Base-by-base conservation (phyloP, 2,888 invertebrate species). In the Nipponacmea schrenckii region DNA sequence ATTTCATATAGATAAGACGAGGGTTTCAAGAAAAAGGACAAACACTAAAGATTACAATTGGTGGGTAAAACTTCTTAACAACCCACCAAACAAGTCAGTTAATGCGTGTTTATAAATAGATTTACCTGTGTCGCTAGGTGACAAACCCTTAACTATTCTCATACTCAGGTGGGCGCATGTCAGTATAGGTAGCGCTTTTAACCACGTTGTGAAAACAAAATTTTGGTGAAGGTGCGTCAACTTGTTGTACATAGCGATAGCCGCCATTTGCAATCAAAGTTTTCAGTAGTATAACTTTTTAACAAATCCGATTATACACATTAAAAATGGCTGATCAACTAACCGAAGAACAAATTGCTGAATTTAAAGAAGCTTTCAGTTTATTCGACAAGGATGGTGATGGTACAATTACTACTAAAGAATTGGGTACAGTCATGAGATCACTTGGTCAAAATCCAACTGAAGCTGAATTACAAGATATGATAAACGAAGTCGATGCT, bases 281-380 rank as follows among this genome's bases (percentile, higher is more conserved):
- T 7, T 39, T 39, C 39, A 39, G 10, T 7, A 7, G 39, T 39
- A 39, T 10, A 39, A 39, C 39, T 10, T 39, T 7, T 39, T 5
- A 8, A 39, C 39, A 39, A 39, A 39, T 39, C 10, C 10, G 39
- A 39, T 8, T 39, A 8, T 39, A 56, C 56, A 20, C 56, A 20
- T 56, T 56, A 39, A 56, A 56, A 56, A 56, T 56, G 79, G 79
- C 78, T 65, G 79, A 79, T 26, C 77, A 78, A 68, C 74, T 79
- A 8, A 79, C 77, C 67, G 79, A 79, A 70, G 78, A 78, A 70
- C 79, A 79, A 64, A 77, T 79, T 73, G 75, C 80, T 86, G 98
- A 98, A 92, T 98, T 98, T 94, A 98, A 98, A 92, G 98, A 98
- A 92, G 98, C 98, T 87, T 98, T 98, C 92, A 97, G 97, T 91